phyloP scores from a whole-genome alignment of 2,113 vertebrate species.

The Desmodus rotundus region DNA sequence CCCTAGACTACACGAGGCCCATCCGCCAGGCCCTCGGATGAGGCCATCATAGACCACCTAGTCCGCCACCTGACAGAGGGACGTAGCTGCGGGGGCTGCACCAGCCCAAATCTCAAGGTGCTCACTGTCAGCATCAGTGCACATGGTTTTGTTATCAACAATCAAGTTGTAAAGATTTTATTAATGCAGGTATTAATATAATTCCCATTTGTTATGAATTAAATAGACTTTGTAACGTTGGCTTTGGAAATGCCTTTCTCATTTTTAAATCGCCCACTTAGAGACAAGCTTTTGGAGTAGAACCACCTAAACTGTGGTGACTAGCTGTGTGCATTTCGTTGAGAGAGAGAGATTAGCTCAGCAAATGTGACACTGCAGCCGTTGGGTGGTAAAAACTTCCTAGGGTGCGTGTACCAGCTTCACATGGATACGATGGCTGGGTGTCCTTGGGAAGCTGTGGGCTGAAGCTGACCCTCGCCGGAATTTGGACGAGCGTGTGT shows the following conservation, averaged over 20 bases:
- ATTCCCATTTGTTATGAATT: not conserved
- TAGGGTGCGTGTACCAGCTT: not conserved
- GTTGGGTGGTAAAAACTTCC: too few species aligned
- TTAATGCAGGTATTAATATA: not conserved
- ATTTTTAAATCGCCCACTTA: not conserved
- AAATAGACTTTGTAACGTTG: not conserved
- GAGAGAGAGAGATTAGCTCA: not conserved
- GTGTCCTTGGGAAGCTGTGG: not conserved
- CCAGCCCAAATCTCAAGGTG: not conserved
- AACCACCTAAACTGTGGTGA: not conserved
- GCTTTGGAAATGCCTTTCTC: not conserved
- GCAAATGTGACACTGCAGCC: not conserved
- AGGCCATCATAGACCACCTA: accelerated
- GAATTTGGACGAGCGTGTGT: not conserved
- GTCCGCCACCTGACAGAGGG: not conserved
- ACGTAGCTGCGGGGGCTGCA: accelerated
- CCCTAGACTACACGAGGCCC: not conserved
- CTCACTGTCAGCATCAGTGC: not conserved
- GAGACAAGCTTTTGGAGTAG: not conserved
- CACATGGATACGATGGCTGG: not conserved
- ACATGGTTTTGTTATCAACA: not conserved
- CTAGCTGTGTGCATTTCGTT: not conserved
- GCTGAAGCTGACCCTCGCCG: not conserved
- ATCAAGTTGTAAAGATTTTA: not conserved
- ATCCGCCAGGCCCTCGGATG: not conserved